phyloP scores from a whole-genome alignment of 2,888 invertebrate species.

The Lacanobia oleracea region DNA sequence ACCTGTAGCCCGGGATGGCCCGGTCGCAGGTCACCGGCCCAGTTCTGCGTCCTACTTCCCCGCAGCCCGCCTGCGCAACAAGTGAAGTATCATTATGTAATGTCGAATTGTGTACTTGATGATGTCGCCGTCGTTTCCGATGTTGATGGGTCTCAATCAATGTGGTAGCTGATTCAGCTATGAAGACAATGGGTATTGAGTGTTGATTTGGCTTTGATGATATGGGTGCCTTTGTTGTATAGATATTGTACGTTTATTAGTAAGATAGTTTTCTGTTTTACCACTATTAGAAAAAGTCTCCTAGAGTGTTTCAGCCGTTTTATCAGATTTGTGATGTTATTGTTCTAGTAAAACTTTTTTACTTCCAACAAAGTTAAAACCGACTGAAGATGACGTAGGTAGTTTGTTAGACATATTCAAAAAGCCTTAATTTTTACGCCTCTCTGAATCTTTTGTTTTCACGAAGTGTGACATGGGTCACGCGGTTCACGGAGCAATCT shows the following conservation, averaged over 20 bases:
- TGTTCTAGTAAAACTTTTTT: no score
- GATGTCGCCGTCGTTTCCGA: constrained; percentile 25
- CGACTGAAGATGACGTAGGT: background rate
- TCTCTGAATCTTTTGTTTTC: constrained; percentile 23
- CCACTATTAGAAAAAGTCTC: background rate
- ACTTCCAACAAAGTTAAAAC: constrained; percentile 2
- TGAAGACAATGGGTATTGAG: constrained; percentile 9
- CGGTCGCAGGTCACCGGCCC: constrained; percentile 76
- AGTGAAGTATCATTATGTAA: constrained; percentile 70
- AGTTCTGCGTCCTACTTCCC: constrained; percentile 76
- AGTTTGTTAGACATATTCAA: background rate
- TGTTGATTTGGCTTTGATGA: constrained; percentile 13
- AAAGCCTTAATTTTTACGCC: constrained; percentile 19
- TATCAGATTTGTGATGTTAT: no score
- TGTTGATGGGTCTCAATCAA: constrained; percentile 19
- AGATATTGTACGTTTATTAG: background rate
- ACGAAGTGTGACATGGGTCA: constrained; percentile 36
- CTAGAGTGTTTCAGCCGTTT: background rate
- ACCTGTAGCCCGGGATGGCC: constrained; percentile 68
- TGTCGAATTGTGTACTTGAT: constrained; percentile 47
- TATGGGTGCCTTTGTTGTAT: background rate
- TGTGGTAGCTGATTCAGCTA: constrained; percentile 23
- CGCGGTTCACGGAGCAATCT: constrained; percentile 25
- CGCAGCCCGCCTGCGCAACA: constrained; percentile 72
- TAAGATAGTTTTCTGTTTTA: background rate